phyloP scores from a whole-genome alignment of 2,888 invertebrate species.

The Cryptocheilus praepositus region DNA sequence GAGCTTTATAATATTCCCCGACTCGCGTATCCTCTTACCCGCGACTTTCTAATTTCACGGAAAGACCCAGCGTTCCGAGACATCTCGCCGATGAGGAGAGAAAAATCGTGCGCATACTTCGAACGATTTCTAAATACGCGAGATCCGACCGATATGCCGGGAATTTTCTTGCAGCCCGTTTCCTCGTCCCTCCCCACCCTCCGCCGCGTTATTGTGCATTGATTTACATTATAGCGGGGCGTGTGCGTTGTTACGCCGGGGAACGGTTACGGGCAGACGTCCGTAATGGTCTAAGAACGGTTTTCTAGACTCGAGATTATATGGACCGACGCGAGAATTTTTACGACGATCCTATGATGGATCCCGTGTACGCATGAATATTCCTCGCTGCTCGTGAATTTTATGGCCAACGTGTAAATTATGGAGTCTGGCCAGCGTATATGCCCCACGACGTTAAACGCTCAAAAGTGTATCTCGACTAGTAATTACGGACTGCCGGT shows the following conservation, averaged over 20 bases:
- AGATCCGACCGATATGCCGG: background rate
- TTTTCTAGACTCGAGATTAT: no score
- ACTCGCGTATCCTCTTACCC: slow-evolving; percentile 24
- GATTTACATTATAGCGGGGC: no score
- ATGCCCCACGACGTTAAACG: background rate
- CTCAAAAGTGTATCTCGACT: background rate
- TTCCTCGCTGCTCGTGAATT: no score
- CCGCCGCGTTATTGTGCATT: background rate
- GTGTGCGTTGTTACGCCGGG: no score
- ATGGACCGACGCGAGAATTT: no score
- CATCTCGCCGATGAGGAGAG: background rate
- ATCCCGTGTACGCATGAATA: no score
- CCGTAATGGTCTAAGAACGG: no score
- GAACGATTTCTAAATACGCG: background rate
- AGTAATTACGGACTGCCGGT: no score
- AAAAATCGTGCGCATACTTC: background rate
- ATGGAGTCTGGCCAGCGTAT: no score
- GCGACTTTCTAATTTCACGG: slow-evolving; percentile 53
- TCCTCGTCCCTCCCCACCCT: background rate
- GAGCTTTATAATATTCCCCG: slow-evolving; percentile 36
- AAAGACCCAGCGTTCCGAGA: slow-evolving; percentile 27
- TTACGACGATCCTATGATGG: no score
- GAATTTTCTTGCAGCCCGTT: background rate
- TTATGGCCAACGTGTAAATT: no score
- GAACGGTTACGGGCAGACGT: no score